phyloP scores from a whole-genome alignment of 2,113 vertebrate species.

The Leptobrachium ailaonicum region DNA sequence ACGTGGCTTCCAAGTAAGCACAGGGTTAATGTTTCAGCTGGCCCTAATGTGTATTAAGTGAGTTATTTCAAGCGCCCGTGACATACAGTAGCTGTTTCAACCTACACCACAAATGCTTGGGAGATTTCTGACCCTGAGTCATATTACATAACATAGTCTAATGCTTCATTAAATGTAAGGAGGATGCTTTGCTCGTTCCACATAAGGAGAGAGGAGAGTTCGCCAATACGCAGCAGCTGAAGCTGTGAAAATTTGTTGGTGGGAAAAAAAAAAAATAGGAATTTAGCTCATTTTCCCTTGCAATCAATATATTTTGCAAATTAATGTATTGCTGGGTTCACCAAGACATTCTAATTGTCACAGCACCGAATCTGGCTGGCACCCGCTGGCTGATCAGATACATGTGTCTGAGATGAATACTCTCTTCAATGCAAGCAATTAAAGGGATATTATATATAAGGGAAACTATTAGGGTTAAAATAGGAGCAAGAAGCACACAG shows the following conservation, averaged over 20 bases:
- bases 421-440: too few species aligned
- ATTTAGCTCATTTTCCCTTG: constrained; percentile 12
- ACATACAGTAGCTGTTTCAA: constrained; percentile 37
- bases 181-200: constrained; percentile 15
- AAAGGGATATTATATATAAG: too few species aligned
- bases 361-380: too few species aligned
- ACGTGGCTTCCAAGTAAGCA: constrained; percentile 26
- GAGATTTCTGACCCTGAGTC: constrained; percentile 40
- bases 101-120: constrained; percentile 39
- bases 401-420: too few species aligned
- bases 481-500: too few species aligned
- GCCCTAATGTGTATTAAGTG: constrained; percentile 42
- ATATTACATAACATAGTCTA: constrained; percentile 42
- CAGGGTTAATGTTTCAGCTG: constrained; percentile 39
- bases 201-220: constrained; percentile 10
- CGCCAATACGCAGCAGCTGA: constrained; percentile 23
- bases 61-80: constrained; percentile 42
- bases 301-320: background rate
- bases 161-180: constrained; percentile 43
- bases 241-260: constrained; percentile 3
- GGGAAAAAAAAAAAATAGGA: background rate
- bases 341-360: background rate
- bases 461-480: too few species aligned
- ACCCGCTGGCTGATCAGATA: too few species aligned
- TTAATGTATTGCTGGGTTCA: constrained; percentile 9